These are phyloP conservation scores for Camponotus floridanus DNA, from an alignment of 1,140 invertebrate genomes.

Conservation along the genomic window DNA sequence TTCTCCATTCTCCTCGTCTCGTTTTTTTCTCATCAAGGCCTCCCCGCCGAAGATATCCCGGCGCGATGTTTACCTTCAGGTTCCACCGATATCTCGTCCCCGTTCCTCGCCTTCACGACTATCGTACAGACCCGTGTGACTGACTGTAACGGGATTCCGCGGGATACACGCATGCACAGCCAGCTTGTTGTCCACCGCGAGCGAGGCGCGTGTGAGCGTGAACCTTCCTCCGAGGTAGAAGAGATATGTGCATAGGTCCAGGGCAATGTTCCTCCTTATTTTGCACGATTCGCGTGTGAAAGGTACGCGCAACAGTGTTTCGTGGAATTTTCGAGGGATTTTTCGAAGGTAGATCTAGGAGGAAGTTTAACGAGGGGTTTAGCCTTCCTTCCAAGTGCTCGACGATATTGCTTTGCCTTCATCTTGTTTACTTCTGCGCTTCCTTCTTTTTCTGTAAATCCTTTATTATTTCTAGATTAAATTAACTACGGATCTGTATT, in stretches of 20 bases:
- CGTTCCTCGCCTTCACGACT: slow-evolving; percentile 40
- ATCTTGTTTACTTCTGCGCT: neutral
- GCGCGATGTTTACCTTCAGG: slow-evolving; percentile 37
- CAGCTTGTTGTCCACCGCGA: slow-evolving; percentile 21
- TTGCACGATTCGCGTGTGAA: slow-evolving; percentile 17
- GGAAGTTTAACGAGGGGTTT: neutral
- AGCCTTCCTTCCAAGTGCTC: neutral
- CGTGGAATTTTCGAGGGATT: neutral
- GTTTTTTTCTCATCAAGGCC: neutral
- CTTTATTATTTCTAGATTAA: neutral
- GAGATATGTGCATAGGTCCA: slow-evolving; percentile 26
- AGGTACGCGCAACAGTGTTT: neutral
- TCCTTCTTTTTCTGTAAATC: no score
- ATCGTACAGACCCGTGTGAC: slow-evolving; percentile 43
- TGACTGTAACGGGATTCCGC: slow-evolving; percentile 71
- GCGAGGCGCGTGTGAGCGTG: slow-evolving; percentile 50
- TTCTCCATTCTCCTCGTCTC: slow-evolving; percentile 22
- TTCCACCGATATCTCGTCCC: slow-evolving; percentile 42
- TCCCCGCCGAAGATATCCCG: slow-evolving; percentile 32
- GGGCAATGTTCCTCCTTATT: slow-evolving; percentile 17
- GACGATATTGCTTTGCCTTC: neutral
- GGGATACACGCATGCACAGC: slow-evolving; percentile 61
- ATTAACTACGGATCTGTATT: slow-evolving; percentile 22
- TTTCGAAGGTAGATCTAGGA: neutral
- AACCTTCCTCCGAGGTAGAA: slow-evolving; percentile 14